A percentile compares a stretch with the other conserved stretches of the same genome.
phyloP scores from a whole-genome alignment of 2,113 vertebrate genomes.

The Tachysurus vachellii region DNA sequence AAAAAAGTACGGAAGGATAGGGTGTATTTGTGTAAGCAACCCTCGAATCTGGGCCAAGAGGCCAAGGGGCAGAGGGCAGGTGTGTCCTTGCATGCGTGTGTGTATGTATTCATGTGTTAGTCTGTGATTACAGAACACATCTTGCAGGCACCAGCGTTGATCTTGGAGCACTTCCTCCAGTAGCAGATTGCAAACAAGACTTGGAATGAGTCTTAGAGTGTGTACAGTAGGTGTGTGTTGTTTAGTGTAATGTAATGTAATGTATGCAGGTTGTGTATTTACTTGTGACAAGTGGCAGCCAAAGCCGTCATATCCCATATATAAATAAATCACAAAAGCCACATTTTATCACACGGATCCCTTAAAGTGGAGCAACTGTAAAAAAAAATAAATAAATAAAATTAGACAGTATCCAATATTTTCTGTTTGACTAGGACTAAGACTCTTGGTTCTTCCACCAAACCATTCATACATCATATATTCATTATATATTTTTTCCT shows the following conservation, averaged over 20 bases:
- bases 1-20: slow-evolving; percentile 54
- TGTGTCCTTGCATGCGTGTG: slow-evolving; percentile 45
- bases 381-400: background rate
- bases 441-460: background rate
- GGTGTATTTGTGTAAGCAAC: slow-evolving; percentile 55
- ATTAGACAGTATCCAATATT: background rate
- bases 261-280: background rate
- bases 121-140: slow-evolving; percentile 38
- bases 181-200: background rate
- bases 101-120: slow-evolving; percentile 25
- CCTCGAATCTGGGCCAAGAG: slow-evolving; percentile 41
- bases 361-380: background rate
- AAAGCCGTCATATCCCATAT: background rate
- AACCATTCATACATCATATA: background rate
- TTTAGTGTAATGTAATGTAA: too few relatives aligned
- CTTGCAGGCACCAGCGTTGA: background rate
- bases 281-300: background rate
- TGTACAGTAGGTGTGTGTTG: background rate
- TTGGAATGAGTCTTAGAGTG: background rate
- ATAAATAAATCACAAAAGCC: background rate
- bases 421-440: background rate
- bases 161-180: slow-evolving; percentile 32
- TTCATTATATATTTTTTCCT: too few relatives aligned
- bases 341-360: background rate
- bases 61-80: slow-evolving; percentile 57